Evolutionary conservation across 2,797 vertebrate genomes (phyloP).

Genomic region (Perodicticus potto): DNA sequence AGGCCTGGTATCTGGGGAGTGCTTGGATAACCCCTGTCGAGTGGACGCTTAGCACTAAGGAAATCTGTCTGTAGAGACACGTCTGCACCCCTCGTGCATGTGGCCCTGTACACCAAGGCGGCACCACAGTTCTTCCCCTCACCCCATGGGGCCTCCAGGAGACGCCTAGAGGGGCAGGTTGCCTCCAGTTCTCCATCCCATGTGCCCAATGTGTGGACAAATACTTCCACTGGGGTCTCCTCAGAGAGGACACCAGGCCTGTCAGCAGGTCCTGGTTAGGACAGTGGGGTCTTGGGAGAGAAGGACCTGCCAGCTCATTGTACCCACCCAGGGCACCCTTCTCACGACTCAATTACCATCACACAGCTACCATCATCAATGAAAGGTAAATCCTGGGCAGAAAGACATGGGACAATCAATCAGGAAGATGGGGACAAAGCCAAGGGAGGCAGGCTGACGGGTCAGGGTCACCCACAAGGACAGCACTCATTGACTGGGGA

Average conservation of each 20-base stretch:
- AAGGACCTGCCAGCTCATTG: neutral
- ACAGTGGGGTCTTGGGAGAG: too few relatives aligned
- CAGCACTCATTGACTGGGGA: neutral
- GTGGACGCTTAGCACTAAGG: too few relatives aligned
- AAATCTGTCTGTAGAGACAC: neutral
- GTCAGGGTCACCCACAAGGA: neutral
- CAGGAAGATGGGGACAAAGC: rapidly evolving
- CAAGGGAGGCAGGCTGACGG: rapidly evolving
- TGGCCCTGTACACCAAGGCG: too few relatives aligned
- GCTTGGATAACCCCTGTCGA: neutral
- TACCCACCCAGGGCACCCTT: rapidly evolving
- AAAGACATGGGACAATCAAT: neutral
- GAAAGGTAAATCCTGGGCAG: too few relatives aligned
- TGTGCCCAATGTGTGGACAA: rapidly evolving
- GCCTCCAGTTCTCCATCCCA: neutral
- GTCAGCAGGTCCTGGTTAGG: rapidly evolving
- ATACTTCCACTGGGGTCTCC: rapidly evolving
- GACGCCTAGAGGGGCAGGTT: rapidly evolving
- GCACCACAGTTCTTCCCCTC: too few relatives aligned
- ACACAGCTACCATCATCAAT: rapidly evolving
- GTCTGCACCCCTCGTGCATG: rapidly evolving
- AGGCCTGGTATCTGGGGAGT: too few relatives aligned
- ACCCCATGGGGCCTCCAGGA: too few relatives aligned
- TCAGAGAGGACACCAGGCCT: rapidly evolving
- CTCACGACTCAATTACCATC: too few relatives aligned